Evolutionary conservation across 2,113 vertebrate genomes (phyloP).

Genomic region (Dolichotis patagonum): DNA sequence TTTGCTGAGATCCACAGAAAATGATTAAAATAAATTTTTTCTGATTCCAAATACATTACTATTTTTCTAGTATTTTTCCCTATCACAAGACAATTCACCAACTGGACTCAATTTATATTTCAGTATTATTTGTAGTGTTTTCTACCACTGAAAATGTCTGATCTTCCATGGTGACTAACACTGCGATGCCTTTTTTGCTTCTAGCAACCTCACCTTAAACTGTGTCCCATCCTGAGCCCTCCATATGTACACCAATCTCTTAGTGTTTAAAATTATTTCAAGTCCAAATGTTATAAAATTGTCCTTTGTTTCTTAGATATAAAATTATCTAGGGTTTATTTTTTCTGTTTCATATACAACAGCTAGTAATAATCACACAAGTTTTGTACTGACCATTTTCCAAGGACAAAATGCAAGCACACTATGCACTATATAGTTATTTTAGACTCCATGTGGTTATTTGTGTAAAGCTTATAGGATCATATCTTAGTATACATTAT

Average conservation of each 20-base stretch:
- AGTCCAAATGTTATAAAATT: not conserved
- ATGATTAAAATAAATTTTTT: not conserved
- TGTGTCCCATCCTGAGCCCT: not conserved
- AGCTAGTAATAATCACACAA: not conserved
- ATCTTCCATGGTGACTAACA: not conserved
- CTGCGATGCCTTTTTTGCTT: not conserved
- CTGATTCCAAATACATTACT: not conserved
- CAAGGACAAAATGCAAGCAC: not conserved
- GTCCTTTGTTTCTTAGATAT: not conserved
- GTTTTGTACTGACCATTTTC: not conserved
- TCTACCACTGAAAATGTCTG: not conserved
- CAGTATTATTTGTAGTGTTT: slow-evolving; percentile 24
- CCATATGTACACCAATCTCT: not conserved
- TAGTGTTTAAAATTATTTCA: not conserved
- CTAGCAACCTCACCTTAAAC: not conserved
- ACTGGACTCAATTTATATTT: not conserved
- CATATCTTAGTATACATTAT: not conserved
- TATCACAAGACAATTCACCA: not conserved
- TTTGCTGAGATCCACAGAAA: not conserved
- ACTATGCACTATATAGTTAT: not conserved
- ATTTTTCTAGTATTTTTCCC: not conserved
- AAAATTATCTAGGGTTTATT: not conserved
- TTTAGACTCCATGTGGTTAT: not conserved
- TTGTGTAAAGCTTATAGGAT: not conserved
- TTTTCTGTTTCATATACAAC: not conserved